phyloP scores from a whole-genome alignment of 2,888 invertebrate species.

The Meta bourneti region DNA sequence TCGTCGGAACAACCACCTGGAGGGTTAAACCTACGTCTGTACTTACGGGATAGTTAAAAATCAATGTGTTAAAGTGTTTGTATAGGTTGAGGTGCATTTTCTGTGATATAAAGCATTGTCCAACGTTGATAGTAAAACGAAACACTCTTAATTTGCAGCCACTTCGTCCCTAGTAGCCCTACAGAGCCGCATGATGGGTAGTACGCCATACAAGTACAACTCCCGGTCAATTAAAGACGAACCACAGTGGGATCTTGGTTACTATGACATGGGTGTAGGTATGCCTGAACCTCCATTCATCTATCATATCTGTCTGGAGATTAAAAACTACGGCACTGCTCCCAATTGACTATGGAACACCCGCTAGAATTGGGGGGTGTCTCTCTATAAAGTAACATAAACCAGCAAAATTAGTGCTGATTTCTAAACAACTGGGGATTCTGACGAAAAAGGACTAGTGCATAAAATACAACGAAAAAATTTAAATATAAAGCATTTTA shows the following conservation, averaged over 20 bases:
- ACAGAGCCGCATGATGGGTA: slow-evolving; percentile 76
- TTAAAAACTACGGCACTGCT: slow-evolving; percentile 66
- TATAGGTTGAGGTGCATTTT: slow-evolving; percentile 44
- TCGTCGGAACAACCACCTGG: no score
- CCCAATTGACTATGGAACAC: slow-evolving; percentile 54
- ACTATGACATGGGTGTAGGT: slow-evolving; percentile 77
- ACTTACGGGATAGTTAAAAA: no score
- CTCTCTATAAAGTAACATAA: no score
- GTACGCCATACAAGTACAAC: slow-evolving; percentile 75
- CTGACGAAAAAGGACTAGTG: no score
- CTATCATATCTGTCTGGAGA: slow-evolving; percentile 37
- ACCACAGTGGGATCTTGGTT: slow-evolving; percentile 76
- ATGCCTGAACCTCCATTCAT: slow-evolving; percentile 76
- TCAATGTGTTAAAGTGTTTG: background rate
- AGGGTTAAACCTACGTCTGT: no score
- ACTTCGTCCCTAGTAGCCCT: slow-evolving; percentile 75
- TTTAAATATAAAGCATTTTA: no score
- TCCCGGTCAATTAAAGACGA: slow-evolving; percentile 76
- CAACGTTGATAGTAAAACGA: slow-evolving; percentile 63
- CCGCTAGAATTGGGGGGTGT: background rate
- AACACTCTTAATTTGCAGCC: slow-evolving; percentile 73
- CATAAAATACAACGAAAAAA: no score
- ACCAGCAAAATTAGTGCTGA: no score
- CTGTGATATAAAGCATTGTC: slow-evolving; percentile 26
- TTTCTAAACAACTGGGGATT: no score